Evolutionary conservation across 2,797 vertebrate species (phyloP), one percentile per base, ranked within the genome.

Genomic region (Podargus strigoides): DNA sequence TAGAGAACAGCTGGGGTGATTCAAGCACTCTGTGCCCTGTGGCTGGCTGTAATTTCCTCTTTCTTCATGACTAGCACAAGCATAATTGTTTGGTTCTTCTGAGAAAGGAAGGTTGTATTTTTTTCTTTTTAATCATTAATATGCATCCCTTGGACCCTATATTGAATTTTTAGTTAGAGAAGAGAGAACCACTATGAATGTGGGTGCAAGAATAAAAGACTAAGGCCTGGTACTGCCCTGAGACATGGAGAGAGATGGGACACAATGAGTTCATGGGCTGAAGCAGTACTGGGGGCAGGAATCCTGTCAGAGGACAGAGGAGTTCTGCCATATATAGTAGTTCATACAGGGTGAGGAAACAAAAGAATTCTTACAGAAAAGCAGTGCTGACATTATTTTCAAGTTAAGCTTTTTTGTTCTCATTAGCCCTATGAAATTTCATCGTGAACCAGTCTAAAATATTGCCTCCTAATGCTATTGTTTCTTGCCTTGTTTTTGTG

Each of bases 381-480:
- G 58, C 78, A 83, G 36, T 0, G 0, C 72, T 80, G 86, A 30
- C 60, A 68, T 85, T 62, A 72, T 64, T 77, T 89, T 50, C 77
- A 87, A 58, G 42, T 50, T 37, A 49, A 94, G 72, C 52, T 83
- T 89, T 89, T 94, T 89, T 93, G 53, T 85, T 90, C 59, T 77
- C n/a, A 37, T 53, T 75, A 74, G 68, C 87, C 36, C 68, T 60
- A 73, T 69, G 50, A 89, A 94, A 94, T 78, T 78, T 92, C 78
- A 73, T 87, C 69, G 66, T 78, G 68, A 83, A 44, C n/a, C 46
- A 60, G 10, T 49, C 41, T 85, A 67, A 93, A 81, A 60, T 59
- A 69, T 88, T 89, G 64, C 62, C 64, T 92, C 60, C 78, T 81
- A 60, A 56, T 78, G 39, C 73, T 80, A 39, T 93, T 91, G 62